Percentiles rank a stretch among this genome's conserved stretches.
Conservation (phyloP, 2,797 vertebrate species). For the Dipus sagitta region DNA sequence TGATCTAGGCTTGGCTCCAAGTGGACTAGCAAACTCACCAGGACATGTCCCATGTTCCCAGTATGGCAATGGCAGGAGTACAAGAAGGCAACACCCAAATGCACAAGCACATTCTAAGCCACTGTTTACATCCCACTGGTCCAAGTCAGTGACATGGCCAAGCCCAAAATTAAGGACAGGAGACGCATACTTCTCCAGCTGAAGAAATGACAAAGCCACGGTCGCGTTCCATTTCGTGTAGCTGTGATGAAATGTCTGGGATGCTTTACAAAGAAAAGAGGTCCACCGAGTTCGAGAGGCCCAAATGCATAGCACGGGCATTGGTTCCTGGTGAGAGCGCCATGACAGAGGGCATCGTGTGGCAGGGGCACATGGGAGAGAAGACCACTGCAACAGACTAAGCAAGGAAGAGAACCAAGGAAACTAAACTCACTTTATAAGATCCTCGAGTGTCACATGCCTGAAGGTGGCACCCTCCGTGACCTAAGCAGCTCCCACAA, state of each 20-base stretch:
- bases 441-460: too few species aligned
- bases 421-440: background rate
- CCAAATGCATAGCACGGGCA: background rate
- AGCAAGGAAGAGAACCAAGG: background rate
- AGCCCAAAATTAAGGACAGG: background rate
- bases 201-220: background rate
- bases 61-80: background rate
- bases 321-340: background rate
- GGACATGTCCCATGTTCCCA: background rate
- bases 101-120: background rate
- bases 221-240: too few species aligned
- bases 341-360: background rate
- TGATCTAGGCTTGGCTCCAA: background rate
- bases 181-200: background rate
- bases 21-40: background rate
- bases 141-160: background rate
- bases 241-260: background rate
- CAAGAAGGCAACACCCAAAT: background rate
- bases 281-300: background rate
- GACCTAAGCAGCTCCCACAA: background rate
- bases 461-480: background rate
- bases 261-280: background rate
- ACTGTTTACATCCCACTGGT: background rate
- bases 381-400: background rate
- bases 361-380: background rate